phyloP scores from a whole-genome alignment of 2,113 vertebrate genomes.

The Parotia lawesii region DNA sequence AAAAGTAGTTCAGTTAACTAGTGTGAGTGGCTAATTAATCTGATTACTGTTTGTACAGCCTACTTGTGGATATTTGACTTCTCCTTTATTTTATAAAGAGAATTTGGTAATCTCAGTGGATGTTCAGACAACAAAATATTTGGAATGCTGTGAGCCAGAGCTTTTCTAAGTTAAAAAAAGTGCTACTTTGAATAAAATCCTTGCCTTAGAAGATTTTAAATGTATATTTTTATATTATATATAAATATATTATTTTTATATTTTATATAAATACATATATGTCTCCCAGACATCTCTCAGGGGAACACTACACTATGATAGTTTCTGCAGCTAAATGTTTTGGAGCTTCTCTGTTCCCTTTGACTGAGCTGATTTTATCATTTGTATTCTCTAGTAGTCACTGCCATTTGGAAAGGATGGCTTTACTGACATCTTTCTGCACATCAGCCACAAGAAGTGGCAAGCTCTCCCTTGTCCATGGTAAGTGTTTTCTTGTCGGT shows the following conservation, averaged over 20 bases:
- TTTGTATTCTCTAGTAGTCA: not conserved
- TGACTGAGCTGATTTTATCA: not conserved
- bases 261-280: not conserved
- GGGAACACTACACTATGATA: not conserved
- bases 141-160: not conserved
- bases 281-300: not conserved
- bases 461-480: not conserved
- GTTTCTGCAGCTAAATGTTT: not conserved
- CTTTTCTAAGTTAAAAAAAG: not conserved
- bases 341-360: not conserved
- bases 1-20: not conserved
- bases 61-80: not conserved
- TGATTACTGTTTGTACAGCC: not conserved
- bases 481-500: rapidly evolving
- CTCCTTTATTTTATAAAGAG: not conserved
- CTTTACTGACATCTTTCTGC: not conserved
- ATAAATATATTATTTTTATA: not conserved
- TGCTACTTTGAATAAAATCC: not conserved
- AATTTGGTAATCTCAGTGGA: not conserved
- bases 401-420: not conserved
- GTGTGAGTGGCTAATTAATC: not conserved
- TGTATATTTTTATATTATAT: not conserved
- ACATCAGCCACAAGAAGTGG: not conserved
- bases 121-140: not conserved
- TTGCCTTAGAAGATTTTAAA: not conserved